Evolutionary conservation across 1,140 invertebrate species (phyloP).

Genomic region (Bombus sylvicola): DNA sequence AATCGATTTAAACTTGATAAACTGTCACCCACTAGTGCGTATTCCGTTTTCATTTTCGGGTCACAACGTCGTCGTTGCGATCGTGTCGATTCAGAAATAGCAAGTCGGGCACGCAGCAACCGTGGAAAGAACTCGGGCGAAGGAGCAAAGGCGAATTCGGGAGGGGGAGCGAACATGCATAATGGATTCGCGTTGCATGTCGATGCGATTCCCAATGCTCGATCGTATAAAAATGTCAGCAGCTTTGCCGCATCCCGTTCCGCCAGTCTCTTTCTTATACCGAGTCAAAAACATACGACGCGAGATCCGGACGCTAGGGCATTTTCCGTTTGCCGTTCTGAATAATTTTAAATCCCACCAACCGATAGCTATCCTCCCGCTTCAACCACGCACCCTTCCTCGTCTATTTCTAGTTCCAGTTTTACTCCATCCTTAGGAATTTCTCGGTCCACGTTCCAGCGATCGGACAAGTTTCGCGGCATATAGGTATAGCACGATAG

Average conservation of each 20-base stretch:
- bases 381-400: background rate
- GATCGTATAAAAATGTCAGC: constrained; percentile 66
- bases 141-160: constrained; percentile 63
- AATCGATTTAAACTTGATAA: background rate
- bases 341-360: constrained; percentile 63
- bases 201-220: constrained; percentile 59
- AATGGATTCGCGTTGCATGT: constrained; percentile 66
- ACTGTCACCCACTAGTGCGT: background rate
- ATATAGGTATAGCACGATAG: background rate
- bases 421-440: background rate
- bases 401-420: background rate
- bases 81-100: background rate
- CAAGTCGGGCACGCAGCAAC: constrained; percentile 33
- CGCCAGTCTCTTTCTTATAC: constrained; percentile 37
- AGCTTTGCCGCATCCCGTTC: constrained; percentile 42
- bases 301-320: constrained; percentile 23
- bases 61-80: constrained; percentile 7
- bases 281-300: constrained; percentile 53
- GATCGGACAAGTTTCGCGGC: constrained; percentile 12
- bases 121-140: constrained; percentile 29
- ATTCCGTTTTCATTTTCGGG: background rate
- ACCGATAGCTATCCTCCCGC: background rate
- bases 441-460: background rate
- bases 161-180: constrained; percentile 51
- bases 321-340: constrained; percentile 51